Evolutionary conservation across 2,797 vertebrate species (phyloP), one percentile per base, ranked within the genome.

Genomic region (Stomatorhinus walkeri): DNA sequence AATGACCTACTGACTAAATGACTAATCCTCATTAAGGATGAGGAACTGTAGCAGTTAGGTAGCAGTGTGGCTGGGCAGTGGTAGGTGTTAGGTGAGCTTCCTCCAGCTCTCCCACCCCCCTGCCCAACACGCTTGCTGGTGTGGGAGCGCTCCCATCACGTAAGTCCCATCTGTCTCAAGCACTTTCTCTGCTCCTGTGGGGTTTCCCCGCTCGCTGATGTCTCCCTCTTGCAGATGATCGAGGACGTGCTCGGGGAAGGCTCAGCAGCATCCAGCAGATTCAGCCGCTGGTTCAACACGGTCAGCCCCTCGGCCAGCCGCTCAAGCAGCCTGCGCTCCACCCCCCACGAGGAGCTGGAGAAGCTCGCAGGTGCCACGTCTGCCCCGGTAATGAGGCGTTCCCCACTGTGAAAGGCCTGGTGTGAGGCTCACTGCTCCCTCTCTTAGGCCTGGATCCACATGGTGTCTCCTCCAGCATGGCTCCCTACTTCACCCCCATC

Each of bases 191-290:
- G 10, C 90, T 14, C 64, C 49, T 90, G 87, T 56, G 36, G 8
- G 56, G 88, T 28, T 90, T 28, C 81, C 10, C 54, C 72, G 83
- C 0, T 0, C 7, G 14, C 84, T 89, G 4, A 87, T 93, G 84
- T 84, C 24, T 0, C 22, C 87, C 52, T 87, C 36, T n/a, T 46
- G 91, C 92, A 99, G 98, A 98, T 99, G 98, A 99, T 99, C 54
- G 98, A 99, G 93, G 98, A 99, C 51, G 98, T 99, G 90, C 95
- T 99, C 88, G 97, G 97, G 79, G 98, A 99, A 92, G 98, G 98
- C 0, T 96, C 98, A 0, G 94, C 94, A n/a, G 97, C 97, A 4
- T 96, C 97, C 51, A 99, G 98, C 91, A 96, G 98, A 85, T 99
- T 99, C 93, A 99, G 98, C 92, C 97, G 97, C 89, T 99, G 98